Evolutionary conservation across 2,888 invertebrate genomes (phyloP).

Genomic region (Tanypteryx hageni): DNA sequence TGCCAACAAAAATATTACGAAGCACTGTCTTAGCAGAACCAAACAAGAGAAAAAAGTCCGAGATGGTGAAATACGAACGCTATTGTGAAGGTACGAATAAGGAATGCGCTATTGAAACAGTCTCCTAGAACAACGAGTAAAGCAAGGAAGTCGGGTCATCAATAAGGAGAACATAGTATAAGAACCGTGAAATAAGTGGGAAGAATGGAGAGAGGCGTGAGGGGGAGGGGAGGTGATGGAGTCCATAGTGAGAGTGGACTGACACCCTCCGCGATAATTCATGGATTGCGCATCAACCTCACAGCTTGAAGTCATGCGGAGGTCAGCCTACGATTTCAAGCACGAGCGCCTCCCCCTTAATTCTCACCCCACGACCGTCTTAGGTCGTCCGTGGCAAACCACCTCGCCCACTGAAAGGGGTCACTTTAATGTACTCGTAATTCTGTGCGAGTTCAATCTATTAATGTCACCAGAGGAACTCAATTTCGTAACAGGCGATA

Average conservation of each 20-base stretch:
- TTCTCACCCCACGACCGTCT: background rate
- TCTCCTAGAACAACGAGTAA: background rate
- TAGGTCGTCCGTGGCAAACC: background rate
- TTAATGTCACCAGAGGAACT: background rate
- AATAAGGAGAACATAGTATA: background rate
- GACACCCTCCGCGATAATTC: slow-evolving; percentile 6
- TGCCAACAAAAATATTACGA: too few species aligned
- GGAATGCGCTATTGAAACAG: background rate
- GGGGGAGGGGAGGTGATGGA: background rate
- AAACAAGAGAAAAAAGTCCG: background rate
- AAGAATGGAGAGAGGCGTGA: background rate
- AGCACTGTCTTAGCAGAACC: too few species aligned
- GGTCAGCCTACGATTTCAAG: background rate
- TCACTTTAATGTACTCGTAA: slow-evolving; percentile 9
- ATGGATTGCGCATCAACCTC: slow-evolving; percentile 28
- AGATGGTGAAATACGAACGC: background rate
- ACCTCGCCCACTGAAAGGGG: background rate
- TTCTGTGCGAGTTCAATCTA: background rate
- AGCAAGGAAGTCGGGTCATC: background rate
- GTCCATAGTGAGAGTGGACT: slow-evolving; percentile 15
- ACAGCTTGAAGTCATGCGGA: slow-evolving; percentile 20
- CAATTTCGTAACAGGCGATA: slow-evolving; percentile 14
- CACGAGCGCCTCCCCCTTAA: background rate
- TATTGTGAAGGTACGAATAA: background rate
- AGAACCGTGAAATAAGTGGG: background rate